Base-by-base conservation (phyloP, 2,888 invertebrate species). In the Drosophila paucipuncta region DNA sequence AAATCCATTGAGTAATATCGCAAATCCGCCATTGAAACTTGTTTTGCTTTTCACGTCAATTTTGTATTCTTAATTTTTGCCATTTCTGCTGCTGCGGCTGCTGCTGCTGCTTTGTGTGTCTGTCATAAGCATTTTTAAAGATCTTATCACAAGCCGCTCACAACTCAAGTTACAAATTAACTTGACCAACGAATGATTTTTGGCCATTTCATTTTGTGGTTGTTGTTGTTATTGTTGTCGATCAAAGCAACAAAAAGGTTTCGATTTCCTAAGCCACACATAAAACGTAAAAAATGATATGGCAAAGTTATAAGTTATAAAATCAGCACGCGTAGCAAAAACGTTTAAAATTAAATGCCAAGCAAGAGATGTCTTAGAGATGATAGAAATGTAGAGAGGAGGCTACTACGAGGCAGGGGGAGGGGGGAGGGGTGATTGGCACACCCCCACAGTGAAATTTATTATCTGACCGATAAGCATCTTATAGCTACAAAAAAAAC, bases 361-460 rank as follows among this genome's bases (percentile, higher is more conserved):
- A 70, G 37, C 54, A 6, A 47, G 41, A 69, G 57, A 66, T 55
- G 53, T 35, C 22, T 47, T 9, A 16, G 7, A 47, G 22, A 25
- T 7, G 47, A 43, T 2, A 11, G 22, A 22, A 22, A 11, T 43
- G 11, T 4, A 5, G 67, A 35, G 18, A 30, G 13, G 47, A 3
- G 10, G 10, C 1, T 2, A 16, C 28, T 49, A 5, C 9, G 31
- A 31, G 52, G 31, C 10, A 25, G 11, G 47, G 2, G 7, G 9
- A 1, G n/a, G 11, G 13, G n/a, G 50, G 11, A 22, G 39, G 31
- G 28, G 25, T 25, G 35, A 22, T 22, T 13, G 58, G 22, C 65
- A 76, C 91, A 77, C 91, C 80, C 86, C 87, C 91, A 90, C 78
- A 86, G 82, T 61, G 91, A 89, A 87, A 87, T 90, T 84, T 87